phyloP scores from a whole-genome alignment of 2,113 vertebrate genomes.

The Pluvialis apricaria region DNA sequence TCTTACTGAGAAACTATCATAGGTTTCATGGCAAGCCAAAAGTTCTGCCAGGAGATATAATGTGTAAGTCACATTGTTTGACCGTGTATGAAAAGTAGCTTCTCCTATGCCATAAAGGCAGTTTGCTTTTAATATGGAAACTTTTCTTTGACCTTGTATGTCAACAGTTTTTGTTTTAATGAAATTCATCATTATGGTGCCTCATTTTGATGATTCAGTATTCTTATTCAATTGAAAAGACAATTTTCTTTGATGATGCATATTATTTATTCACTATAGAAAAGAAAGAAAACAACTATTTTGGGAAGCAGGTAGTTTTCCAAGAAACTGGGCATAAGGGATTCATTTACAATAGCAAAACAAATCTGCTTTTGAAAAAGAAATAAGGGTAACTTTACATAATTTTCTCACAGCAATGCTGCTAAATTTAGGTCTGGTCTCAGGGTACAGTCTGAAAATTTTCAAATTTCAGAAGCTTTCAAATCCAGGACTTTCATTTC shows the following conservation, averaged over 20 bases:
- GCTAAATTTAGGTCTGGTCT: constrained; percentile 17
- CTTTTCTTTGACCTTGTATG: constrained; percentile 55
- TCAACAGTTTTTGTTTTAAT: constrained; percentile 24
- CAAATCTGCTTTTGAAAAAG: constrained; percentile 22
- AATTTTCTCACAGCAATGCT: neutral
- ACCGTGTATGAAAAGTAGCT: neutral
- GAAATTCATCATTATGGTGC: constrained; percentile 48
- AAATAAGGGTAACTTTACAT: neutral
- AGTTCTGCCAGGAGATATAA: neutral
- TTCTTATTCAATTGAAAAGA: constrained; percentile 58
- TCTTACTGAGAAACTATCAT: neutral
- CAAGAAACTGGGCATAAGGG: constrained; percentile 5
- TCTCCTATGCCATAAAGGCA: neutral
- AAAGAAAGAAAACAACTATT: constrained; percentile 39
- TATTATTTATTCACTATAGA: constrained; percentile 39
- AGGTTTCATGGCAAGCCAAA: neutral
- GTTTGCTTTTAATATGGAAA: neutral
- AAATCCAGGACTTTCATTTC: neutral
- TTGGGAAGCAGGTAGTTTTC: constrained; percentile 27
- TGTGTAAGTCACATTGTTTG: neutral
- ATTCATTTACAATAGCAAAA: constrained; percentile 62
- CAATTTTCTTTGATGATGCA: constrained; percentile 68
- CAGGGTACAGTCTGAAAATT: neutral
- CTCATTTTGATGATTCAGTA: constrained; percentile 57
- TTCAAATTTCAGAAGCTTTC: neutral